Evolutionary conservation across 1,140 invertebrate genomes (phyloP), one percentile per base, ranked within the genome.

Genomic region (Euschistus heros): DNA sequence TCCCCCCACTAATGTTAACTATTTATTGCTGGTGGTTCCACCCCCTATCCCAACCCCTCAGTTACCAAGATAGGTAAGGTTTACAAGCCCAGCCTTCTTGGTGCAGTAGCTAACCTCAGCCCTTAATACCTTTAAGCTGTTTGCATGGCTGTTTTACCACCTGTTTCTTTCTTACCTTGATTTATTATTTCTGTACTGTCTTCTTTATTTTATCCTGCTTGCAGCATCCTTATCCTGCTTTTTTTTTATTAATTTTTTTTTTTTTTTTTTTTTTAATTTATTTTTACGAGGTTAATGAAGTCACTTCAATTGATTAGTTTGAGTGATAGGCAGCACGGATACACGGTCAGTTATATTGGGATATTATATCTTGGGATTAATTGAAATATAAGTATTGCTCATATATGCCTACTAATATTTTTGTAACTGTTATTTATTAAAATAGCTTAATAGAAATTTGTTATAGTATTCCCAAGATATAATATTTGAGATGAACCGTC

Each of bases 21-120:
- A 37, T 4, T n/a, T 44, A 44, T 44, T 44, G 7, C 17, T n/a
- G n/a, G 10, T 0, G 47, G n/a, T 50, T 50, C 22, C 47, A 50
- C 22, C 17, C 22, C 22, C 47, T 4, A n/a, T 17, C 47, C 47
- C 10, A 2, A 2, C 5, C 2, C 10, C n/a, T 0, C 5, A 37
- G 33, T 37, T 37, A 10, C 47, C 24, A 26, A 57, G 54, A 57
- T 57, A 57, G 54, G 54, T 57, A 57, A 57, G 54, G 54, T 14
- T 3, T 57, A 0, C 15, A 0, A 8, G 54, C 54, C 54, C 54
- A 57, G 54, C 54, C 54, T 57, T 57, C 54, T 57, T 26, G 24
- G 54, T 24, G 15, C 15, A 7, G 24, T 57, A 57, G 54, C 14
- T 26, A 57, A 15, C 22, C 24, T 10, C 33, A 37, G 10, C 33